Percentiles rank a stretch among this genome's conserved stretches.
phyloP scores from a whole-genome alignment of 2,113 vertebrate species.

The Poeciliopsis prolifica region DNA sequence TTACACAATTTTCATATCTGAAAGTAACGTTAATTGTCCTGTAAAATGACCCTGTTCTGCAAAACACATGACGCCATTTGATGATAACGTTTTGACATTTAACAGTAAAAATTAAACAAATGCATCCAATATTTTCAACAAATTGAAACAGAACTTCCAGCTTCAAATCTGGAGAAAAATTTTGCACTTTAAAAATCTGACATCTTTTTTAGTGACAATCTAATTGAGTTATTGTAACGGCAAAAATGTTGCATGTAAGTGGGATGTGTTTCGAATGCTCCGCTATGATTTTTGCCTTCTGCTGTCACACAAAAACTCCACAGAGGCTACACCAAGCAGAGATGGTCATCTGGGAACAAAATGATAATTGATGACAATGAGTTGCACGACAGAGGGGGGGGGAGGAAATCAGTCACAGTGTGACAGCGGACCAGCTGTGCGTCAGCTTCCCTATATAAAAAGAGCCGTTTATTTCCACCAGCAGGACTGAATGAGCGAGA shows the following conservation, averaged over 20 bases:
- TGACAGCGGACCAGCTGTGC: conserved; percentile 70
- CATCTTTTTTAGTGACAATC: background rate
- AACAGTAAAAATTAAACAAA: no score
- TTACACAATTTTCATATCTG: no score
- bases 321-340: conserved; percentile 33
- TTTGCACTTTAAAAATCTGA: background rate
- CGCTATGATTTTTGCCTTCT: conserved; percentile 34
- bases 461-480: conserved; percentile 58
- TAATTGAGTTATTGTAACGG: background rate
- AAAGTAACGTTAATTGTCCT: no score
- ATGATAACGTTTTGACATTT: no score
- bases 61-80: no score
- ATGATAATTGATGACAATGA: conserved; percentile 68
- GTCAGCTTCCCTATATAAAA: conserved; percentile 56
- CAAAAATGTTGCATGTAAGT: conserved; percentile 10
- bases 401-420: conserved; percentile 53
- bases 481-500: conserved; percentile 24
- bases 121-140: no score
- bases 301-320: conserved; percentile 19
- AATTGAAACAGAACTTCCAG: no score
- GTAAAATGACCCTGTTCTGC: no score
- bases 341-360: conserved; percentile 63
- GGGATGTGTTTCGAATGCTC: conserved; percentile 11
- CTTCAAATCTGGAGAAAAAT: background rate
- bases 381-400: conserved; percentile 22